Conservation (phyloP, 2,797 vertebrate genomes). For the Mormyrus hasselquistii region DNA sequence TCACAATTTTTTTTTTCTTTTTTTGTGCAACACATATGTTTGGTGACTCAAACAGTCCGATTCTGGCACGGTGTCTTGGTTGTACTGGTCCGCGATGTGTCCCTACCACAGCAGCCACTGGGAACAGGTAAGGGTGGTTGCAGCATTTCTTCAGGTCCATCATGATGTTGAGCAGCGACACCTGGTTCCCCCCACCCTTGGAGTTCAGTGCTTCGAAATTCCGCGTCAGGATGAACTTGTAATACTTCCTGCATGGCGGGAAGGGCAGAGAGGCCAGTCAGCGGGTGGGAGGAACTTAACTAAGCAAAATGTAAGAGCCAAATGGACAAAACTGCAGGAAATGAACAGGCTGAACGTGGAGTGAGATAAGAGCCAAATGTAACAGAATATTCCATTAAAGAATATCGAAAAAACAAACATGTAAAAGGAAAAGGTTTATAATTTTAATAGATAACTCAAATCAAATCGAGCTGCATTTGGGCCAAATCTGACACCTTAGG, state of each 20-base stretch:
- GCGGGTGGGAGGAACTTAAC: neutral
- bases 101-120: conserved; percentile 86
- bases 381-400: neutral
- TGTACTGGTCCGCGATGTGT: neutral
- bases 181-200: conserved; percentile 95
- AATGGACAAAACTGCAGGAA: neutral
- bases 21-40: neutral
- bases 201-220: conserved; percentile 98
- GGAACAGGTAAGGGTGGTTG: conserved; percentile 96
- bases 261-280: neutral
- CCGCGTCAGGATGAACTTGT: conserved; percentile 94
- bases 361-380: neutral
- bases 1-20: neutral
- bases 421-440: neutral
- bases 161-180: conserved; percentile 98
- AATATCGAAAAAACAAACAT: neutral
- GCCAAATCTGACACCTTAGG: neutral
- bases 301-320: neutral
- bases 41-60: neutral
- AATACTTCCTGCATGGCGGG: conserved; percentile 81
- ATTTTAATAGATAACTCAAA: neutral
- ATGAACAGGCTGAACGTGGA: neutral
- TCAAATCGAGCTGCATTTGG: neutral
- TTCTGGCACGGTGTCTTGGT: neutral
- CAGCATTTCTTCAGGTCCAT: conserved; percentile 99